A percentile compares a stretch with the other conserved stretches of the same genome.
These are phyloP conservation scores for Hyles vespertilio DNA, from an alignment of 1,140 invertebrate genomes.

Conservation along the genomic window DNA sequence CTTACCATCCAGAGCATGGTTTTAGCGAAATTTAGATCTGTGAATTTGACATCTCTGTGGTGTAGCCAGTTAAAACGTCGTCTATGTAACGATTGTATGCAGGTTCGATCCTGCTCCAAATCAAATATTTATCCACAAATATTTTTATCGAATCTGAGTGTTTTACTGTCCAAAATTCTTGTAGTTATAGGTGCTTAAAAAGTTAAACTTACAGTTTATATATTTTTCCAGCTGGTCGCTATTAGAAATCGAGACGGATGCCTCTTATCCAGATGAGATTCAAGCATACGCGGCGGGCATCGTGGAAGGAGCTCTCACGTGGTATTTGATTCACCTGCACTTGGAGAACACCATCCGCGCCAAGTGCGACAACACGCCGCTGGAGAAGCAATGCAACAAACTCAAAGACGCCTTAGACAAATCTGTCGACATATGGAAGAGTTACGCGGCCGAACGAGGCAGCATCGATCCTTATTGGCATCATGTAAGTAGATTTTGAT, in stretches of 20 bases:
- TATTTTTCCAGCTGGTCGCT: constrained; percentile 81
- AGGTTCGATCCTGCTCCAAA: too few species aligned
- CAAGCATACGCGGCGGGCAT: constrained; percentile 94
- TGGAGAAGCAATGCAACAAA: constrained; percentile 81
- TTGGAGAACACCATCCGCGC: constrained; percentile 85
- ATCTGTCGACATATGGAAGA: constrained; percentile 80
- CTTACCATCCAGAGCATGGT: too few species aligned
- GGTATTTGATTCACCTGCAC: constrained; percentile 88
- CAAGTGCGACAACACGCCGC: constrained; percentile 80
- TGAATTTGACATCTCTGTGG: too few species aligned
- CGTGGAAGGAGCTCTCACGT: constrained; percentile 89
- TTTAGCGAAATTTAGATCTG: too few species aligned
- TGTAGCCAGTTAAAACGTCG: too few species aligned
- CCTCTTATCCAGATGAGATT: constrained; percentile 82
- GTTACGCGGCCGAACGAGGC: constrained; percentile 68
- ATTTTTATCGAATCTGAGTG: too few species aligned
- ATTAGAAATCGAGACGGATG: constrained; percentile 86
- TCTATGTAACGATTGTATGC: too few species aligned
- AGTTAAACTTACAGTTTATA: neutral
- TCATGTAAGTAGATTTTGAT: constrained; percentile 77
- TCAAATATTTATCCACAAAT: too few species aligned
- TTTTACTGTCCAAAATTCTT: neutral
- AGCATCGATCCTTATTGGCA: constrained; percentile 85
- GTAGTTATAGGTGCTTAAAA: neutral
- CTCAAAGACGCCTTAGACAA: constrained; percentile 81